Conservation (phyloP, 2,888 invertebrate genomes). For the Latrodectus hesperus region DNA sequence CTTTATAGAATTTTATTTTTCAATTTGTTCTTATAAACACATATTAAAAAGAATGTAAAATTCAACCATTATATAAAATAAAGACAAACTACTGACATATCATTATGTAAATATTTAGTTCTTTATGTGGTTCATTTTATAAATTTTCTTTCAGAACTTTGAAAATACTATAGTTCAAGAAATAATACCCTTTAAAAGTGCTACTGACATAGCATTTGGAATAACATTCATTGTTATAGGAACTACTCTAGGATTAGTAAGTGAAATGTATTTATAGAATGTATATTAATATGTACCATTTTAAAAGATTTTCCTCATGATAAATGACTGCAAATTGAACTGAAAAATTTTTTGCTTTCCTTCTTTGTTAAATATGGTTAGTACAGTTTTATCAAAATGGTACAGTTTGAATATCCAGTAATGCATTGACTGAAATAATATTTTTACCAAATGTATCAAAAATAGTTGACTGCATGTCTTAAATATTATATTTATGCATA, state of each 20-base stretch:
- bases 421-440: too few species aligned
- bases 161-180: constrained; percentile 57
- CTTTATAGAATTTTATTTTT: neutral
- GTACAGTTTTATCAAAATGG: too few species aligned
- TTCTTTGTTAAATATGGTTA: too few species aligned
- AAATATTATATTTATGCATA: too few species aligned
- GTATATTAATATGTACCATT: too few species aligned
- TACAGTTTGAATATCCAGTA: too few species aligned
- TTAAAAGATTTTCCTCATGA: too few species aligned
- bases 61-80: too few species aligned
- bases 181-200: constrained; percentile 49
- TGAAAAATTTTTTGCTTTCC: too few species aligned
- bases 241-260: constrained; percentile 52
- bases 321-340: too few species aligned
- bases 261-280: neutral
- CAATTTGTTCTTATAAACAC: neutral
- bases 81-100: neutral
- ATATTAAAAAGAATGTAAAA: neutral
- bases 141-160: constrained; percentile 57
- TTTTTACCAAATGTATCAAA: too few species aligned
- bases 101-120: neutral
- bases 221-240: constrained; percentile 59
- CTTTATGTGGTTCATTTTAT: neutral
- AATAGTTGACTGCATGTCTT: too few species aligned
- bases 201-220: constrained; percentile 52